Base-by-base conservation (phyloP, 2,888 invertebrate genomes). In the Erannis defoliaria region DNA sequence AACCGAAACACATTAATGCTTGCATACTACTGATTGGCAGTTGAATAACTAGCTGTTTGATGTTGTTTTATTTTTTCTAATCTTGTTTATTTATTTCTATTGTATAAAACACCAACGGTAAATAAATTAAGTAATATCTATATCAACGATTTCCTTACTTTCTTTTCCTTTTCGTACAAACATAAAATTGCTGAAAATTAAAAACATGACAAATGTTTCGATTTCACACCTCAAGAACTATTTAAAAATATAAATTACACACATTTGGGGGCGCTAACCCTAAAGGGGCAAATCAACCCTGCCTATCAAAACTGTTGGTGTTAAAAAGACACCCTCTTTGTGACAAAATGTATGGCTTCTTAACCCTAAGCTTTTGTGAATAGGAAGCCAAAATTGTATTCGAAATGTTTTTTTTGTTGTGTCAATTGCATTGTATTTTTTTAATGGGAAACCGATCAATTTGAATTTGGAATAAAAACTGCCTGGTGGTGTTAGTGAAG, bases 311-410 rank as follows among this genome's bases (percentile, higher is more conserved):
- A 87, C 81, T 77, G 82, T 83, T 77, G 80, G 86, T 85, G 90
- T 90, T 89, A 91, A 90, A 89, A 88, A 89, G 86, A 90, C 89
- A 88, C 85, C 90, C 88, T 82, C 78, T 81, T 89, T 88, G 85
- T 86, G 84, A 74, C 76, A 74, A 77, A 78, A 77, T 79, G 83
- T 86, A 84, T 78, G 90, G 90, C 89, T 92, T 91, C 90, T 90
- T 90, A 91, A 87, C 90, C 88, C 89, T 82, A 80, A 81, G 80
- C 84, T 80, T 82, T 82, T 76, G 81, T 85, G 84, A 89, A 87
- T 88, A 84, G 80, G 80, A 86, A 84, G 83, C 86, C 85, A 77
- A 86, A 88, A 89, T 89, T 88, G 84, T 85, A 85, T 86, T 84
- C 78, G 81, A 84, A 85, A 85, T 85, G 80, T 84, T 80, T 80